Evolutionary conservation across 2,797 vertebrate species (phyloP), one percentile per base, ranked within the genome.

Genomic region (Lacerta agilis): DNA sequence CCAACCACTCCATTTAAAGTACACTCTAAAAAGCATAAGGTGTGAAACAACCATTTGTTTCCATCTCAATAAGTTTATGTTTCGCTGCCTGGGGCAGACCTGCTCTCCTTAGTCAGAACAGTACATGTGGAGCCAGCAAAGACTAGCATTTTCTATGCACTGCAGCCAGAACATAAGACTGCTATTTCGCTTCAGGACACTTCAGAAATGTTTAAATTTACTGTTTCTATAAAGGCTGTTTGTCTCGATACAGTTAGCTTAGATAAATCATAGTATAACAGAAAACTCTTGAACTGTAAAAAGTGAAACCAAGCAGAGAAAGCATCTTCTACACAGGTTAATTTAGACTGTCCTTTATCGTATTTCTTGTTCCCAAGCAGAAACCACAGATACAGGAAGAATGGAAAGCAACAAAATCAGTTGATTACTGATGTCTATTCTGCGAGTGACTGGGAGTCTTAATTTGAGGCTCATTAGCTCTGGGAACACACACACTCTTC

Each of bases 31-130:
- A 80, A 75, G 4, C 38, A 5, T n/a, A 81, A 45, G 25, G 27
- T 49, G 25, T 66, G 27, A 85, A 49, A 1, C 61, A 15, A 38
- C 8, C n/a, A 67, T 76, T 72, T 43, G 2, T 79, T 87, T 92
- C 84, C 87, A 88, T 92, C 84, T 92, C 93, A 90, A 93, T 86
- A 80, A 91, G 85, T 93, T 94, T 90, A 84, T 93, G 72, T 89
- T 93, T 69, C 85, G 43, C 43, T 88, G 86, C 91, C 88, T 0
- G 33, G 86, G 86, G 92, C 91, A 23, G 91, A 75, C 83, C 2
- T 87, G 80, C 76, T 94, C 90, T 88, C 79, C 88, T 80, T 79
- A 89, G 81, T 79, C 89, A 90, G 85, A 78, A 89, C 89, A 88
- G 58, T 27, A 75, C 86, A 88, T 3, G 0, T 87, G 77, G 85